Conservation (phyloP, 23 tunicate genomes). For the Aplidium turbinatum region DNA sequence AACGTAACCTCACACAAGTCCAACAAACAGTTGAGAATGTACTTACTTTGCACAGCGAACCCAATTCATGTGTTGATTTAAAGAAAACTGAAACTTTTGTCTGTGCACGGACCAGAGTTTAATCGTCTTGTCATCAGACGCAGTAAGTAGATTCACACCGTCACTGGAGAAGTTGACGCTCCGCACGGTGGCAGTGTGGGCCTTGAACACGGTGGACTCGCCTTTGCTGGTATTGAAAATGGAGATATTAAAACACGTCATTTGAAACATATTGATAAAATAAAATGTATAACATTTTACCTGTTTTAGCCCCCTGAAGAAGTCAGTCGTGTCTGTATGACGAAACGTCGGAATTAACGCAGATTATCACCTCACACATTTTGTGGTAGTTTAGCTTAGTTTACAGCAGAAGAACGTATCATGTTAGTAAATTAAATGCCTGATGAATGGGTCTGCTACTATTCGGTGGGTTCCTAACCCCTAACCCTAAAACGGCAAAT, state of each 20-base stretch:
- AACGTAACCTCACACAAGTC: background rate
- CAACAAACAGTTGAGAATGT: background rate
- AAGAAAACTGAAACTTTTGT: constrained; percentile 89
- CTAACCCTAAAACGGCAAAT: too few relatives aligned
- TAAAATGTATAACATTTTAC: too few relatives aligned
- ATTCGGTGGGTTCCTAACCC: too few relatives aligned
- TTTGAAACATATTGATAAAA: too few relatives aligned
- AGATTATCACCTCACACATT: too few relatives aligned
- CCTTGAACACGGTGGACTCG: constrained; percentile 95
- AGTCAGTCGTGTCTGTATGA: too few relatives aligned
- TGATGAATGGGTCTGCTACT: too few relatives aligned
- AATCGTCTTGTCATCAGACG: constrained; percentile 94
- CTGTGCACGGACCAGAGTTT: constrained; percentile 96
- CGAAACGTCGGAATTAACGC: too few relatives aligned
- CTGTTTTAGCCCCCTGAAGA: too few relatives aligned
- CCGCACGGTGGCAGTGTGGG: constrained; percentile 96
- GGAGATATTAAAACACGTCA: background rate
- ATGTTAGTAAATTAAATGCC: too few relatives aligned
- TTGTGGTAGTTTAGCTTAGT: too few relatives aligned
- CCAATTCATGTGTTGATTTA: constrained; percentile 97
- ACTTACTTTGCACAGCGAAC: constrained; percentile 94
- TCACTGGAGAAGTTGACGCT: constrained; percentile 89
- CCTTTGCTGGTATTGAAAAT: constrained; percentile 59
- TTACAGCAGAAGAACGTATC: too few relatives aligned
- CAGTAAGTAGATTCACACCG: constrained; percentile 76